phyloP scores from a whole-genome alignment of 2,113 vertebrate genomes.

The Chaetura pelagica region DNA sequence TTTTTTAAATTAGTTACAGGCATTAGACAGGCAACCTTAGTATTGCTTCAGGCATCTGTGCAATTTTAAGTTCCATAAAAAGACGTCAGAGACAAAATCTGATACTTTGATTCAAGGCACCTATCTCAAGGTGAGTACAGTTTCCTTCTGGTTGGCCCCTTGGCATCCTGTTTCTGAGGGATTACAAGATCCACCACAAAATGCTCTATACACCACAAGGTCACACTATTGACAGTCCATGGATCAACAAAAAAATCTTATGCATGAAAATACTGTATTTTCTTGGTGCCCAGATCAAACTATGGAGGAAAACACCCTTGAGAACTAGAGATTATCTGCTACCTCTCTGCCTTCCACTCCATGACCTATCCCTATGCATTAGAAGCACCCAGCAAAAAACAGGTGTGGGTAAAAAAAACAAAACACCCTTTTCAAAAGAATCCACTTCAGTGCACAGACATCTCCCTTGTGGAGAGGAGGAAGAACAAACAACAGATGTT shows the following conservation, averaged over 20 bases:
- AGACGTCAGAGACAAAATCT: background rate
- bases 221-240: background rate
- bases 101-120: background rate
- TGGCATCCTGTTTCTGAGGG: background rate
- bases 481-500: conserved; percentile 62
- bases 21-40: background rate
- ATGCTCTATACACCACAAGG: background rate
- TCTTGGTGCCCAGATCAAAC: background rate
- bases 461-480: background rate
- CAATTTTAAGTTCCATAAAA: background rate
- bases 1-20: background rate
- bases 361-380: background rate
- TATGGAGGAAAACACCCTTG: background rate
- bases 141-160: background rate
- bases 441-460: conserved; percentile 1
- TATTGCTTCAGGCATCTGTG: background rate
- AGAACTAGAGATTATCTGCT: background rate
- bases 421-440: background rate
- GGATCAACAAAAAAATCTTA: background rate
- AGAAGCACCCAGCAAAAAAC: background rate
- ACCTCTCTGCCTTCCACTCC: background rate
- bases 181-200: background rate
- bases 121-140: background rate
- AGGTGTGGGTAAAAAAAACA: background rate
- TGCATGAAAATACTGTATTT: background rate